phyloP scores from a whole-genome alignment of 2,888 invertebrate species.

The Fragum fragum region DNA sequence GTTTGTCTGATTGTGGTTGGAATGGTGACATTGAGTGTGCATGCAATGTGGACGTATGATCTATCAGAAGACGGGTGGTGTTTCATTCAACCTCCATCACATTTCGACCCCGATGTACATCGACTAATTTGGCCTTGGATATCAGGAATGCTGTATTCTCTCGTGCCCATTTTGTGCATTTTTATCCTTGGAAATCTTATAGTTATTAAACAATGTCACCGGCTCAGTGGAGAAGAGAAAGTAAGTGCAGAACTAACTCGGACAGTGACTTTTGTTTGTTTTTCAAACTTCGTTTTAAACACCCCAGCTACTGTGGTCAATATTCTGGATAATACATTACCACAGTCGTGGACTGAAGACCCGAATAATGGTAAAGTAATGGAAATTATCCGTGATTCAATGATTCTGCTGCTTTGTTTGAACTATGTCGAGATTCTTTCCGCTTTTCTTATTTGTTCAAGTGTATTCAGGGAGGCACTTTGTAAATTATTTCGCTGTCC shows the following conservation, averaged over 20 bases:
- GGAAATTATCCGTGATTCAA: constrained; percentile 18
- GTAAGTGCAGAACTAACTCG: constrained; percentile 45
- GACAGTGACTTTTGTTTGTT: constrained; percentile 48
- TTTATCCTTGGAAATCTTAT: constrained; percentile 65
- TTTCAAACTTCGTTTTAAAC: constrained; percentile 48
- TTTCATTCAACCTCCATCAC: constrained; percentile 39
- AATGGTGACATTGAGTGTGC: constrained; percentile 76
- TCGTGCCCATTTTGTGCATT: constrained; percentile 74
- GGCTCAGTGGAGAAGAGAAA: constrained; percentile 24
- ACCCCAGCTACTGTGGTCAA: constrained; percentile 56
- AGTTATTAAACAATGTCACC: constrained; percentile 48
- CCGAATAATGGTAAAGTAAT: constrained; percentile 14
- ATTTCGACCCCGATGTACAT: constrained; percentile 63
- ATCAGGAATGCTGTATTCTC: constrained; percentile 74
- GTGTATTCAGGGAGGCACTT: not conserved
- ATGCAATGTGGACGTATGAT: constrained; percentile 82
- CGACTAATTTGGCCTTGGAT: constrained; percentile 77
- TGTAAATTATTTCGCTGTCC: constrained; percentile 1
- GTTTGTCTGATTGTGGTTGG: constrained; percentile 73
- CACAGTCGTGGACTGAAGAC: not conserved
- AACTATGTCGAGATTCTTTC: constrained; percentile 13
- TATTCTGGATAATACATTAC: constrained; percentile 36
- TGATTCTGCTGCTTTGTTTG: constrained; percentile 18
- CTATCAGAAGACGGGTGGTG: constrained; percentile 69
- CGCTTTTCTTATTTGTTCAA: constrained; percentile 3